Evolutionary conservation across 2,797 vertebrate species (phyloP), one percentile per base, ranked within the genome.

Genomic region (Pantherophis alleghaniensis): DNA sequence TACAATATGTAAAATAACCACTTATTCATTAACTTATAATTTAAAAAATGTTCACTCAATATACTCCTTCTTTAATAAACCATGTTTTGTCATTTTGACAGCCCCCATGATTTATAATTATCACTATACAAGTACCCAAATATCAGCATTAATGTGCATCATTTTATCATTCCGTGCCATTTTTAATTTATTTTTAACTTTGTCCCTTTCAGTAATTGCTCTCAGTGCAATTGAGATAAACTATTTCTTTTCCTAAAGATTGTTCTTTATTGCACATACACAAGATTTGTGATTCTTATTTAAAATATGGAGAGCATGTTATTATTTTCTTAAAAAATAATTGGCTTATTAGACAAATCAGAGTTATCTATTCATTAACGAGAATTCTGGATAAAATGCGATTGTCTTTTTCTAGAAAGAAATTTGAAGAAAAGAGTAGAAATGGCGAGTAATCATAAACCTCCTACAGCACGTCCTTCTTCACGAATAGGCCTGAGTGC

Each of bases 361-460:
- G 79, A 69, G n/a, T 79, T 90, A 2, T 83, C 20, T 42, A 79
- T 79, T 79, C 32, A 18, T 42, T 69, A 53, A 24, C n/a, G 16
- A 57, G 11, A 7, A 10, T 28, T 89, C 0, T 63, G n/a, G 9
- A 26, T 20, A 86, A 63, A 63, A 20, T 92, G 0, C 94, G 12
- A 2, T 95, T 95, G 11, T 83, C 10, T 47, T 83, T 93, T 96
- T 93, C 6, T 91, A 96, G 94, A 90, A 66, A 95, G 94, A 93
- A 89, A 16, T 61, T 28, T 86, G 95, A 95, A 93, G 53, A 42
- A 61, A 92, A 1, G 1, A 59, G 69, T 18, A 79, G 98, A 32
- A 86, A 98, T 98, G 98, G 94, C 98, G 90, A 98, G 94, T 92
- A 95, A 95, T 93, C 97, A 97, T 93, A 97, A 98, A 95, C 98